phyloP scores from a whole-genome alignment of 2,888 invertebrate species.

The Pogonocherus hispidulus region DNA sequence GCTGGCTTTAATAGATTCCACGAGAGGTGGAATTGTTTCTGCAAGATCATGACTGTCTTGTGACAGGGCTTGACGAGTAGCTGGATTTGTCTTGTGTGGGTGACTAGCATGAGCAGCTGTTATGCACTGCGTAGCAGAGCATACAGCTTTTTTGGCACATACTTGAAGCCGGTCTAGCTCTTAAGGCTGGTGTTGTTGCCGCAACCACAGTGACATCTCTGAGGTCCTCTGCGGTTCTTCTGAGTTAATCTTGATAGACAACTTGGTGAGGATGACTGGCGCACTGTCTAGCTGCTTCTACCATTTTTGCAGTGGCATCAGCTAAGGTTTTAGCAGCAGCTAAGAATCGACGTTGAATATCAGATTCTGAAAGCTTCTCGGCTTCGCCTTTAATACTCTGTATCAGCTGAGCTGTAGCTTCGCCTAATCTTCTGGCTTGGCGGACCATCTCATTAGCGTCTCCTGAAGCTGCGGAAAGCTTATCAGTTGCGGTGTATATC shows the following conservation, averaged over 20 bases:
- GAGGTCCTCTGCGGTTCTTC: conserved; percentile 93
- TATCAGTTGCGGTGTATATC: conserved; percentile 91
- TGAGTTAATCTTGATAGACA: conserved; percentile 83
- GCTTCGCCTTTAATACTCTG: conserved; percentile 96
- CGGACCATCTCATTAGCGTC: conserved; percentile 95
- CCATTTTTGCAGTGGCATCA: conserved; percentile 97
- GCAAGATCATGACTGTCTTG: conserved; percentile 82
- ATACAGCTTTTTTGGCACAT: conserved; percentile 88
- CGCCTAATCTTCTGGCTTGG: conserved; percentile 91
- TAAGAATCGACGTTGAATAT: conserved; percentile 85
- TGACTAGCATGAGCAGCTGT: conserved; percentile 88
- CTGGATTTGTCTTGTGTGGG: conserved; percentile 79
- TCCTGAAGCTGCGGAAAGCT: conserved; percentile 85
- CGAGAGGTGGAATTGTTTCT: conserved; percentile 84
- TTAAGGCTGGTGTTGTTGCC: conserved; percentile 81
- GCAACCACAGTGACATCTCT: conserved; percentile 91
- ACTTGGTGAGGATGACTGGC: conserved; percentile 88
- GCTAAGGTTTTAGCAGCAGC: conserved; percentile 96
- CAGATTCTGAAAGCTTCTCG: conserved; percentile 87
- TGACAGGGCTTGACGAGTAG: conserved; percentile 80
- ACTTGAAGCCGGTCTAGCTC: conserved; percentile 77
- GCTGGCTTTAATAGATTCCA: conserved; percentile 83
- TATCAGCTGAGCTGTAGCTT: conserved; percentile 94
- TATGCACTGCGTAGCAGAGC: conserved; percentile 92
- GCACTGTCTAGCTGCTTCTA: conserved; percentile 93